phyloP scores from a whole-genome alignment of 2,113 vertebrate species.

The Okapia johnstoni region DNA sequence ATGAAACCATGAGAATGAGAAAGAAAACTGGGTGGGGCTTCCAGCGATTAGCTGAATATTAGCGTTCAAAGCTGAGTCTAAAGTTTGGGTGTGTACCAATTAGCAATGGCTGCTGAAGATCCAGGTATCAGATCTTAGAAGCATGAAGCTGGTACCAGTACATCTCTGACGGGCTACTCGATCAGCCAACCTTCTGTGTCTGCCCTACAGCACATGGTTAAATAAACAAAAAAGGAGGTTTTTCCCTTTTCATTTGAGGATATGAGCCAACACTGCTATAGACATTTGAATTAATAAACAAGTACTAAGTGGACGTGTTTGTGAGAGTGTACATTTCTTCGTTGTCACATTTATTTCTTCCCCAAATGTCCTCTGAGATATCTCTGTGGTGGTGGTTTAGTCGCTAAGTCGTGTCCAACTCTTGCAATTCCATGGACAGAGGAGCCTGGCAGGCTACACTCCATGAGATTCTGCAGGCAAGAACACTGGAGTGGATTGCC shows the following conservation, averaged over 20 bases:
- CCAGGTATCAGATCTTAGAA: background rate
- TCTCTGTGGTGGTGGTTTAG: background rate
- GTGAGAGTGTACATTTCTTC: background rate
- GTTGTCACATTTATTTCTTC: background rate
- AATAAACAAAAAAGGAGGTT: background rate
- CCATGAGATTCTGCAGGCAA: no score
- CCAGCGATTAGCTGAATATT: background rate
- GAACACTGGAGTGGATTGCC: no score
- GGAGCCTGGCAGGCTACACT: no score
- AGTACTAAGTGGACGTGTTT: background rate
- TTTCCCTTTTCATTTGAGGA: background rate
- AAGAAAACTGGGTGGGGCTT: background rate
- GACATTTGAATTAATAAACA: background rate
- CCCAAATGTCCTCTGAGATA: background rate
- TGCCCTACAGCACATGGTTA: background rate
- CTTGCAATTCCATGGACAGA: no score
- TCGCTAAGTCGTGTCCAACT: no score
- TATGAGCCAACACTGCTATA: background rate
- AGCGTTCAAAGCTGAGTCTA: background rate
- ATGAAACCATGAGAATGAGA: background rate
- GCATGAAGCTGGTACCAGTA: background rate
- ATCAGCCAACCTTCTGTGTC: background rate
- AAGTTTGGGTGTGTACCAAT: background rate
- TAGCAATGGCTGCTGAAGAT: background rate
- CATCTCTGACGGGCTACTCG: background rate